Base-by-base conservation (phyloP, 2,113 vertebrate genomes). In the Lagopus muta region DNA sequence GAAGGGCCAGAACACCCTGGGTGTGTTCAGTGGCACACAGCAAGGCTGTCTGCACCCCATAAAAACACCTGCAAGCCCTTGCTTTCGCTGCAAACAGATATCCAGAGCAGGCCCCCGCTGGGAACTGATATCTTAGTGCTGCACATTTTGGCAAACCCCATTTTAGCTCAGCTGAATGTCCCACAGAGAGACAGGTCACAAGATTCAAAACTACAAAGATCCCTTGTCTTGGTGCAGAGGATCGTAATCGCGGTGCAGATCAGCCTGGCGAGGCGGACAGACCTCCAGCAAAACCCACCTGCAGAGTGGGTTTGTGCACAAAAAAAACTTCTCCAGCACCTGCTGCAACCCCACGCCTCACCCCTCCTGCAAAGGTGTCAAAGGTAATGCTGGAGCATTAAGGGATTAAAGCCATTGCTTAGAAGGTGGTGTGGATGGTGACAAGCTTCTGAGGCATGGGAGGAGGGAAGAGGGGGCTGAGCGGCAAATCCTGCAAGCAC, bases 21-120 rank as follows among this genome's bases (percentile, higher is more conserved):
- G 20, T 10, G 7, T 40, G 16, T 2, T 2, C 1, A 32, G 27
- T 1, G 57, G 38, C 36, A 24, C 3, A 0, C 13, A 45, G 61
- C 7, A 3, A 0, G 2, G 34, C 38, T 47, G 10, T 55, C 0
- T 32, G 28, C 40, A 45, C 21, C 19, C 60, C 6, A 0, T 43
- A 7, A 2, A 2, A 73, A 47, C 2, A 1, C 28, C 36, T 6
- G 2, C 43, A 61, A 18, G 7, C 32, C 73, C 40, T 82, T 8
- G 2, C 8, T 16, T 64, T 50, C 43, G 4, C n/a, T 3, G 2
- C 52, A 34, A 5, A 3, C 36, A 30, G 8, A 34, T 24, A 85
- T 4, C 32, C 42, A 19, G 17, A 50, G 47, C 47, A 81, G n/a
- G 52, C 86, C 4, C 25, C 45, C 25, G 43, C 10, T 74, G 89